Evolutionary conservation across 2,113 vertebrate species (phyloP), one percentile per base, ranked within the genome.

Genomic region (Oryzias melastigma): DNA sequence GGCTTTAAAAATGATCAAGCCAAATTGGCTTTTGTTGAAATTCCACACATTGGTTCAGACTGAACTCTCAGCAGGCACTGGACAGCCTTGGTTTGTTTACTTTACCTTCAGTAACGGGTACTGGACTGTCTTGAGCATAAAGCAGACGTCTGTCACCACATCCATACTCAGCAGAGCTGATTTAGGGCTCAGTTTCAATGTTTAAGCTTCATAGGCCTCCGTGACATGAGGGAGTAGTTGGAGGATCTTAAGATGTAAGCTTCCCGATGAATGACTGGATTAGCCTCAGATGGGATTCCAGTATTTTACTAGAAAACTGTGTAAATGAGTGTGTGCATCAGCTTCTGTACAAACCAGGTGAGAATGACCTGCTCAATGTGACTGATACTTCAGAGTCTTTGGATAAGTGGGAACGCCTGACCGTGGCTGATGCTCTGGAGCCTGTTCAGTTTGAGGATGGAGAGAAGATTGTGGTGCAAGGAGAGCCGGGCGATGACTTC

Each of bases 331-430:
- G 40, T 53, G 16, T 45, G 8, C 14, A 25, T 54, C 22, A 56
- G 0, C 58, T 53, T 7, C 24, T 58, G 20, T 15, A 42, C 29
- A 55, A 27, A 22, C 50, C 54, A 20, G 7, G 14, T 52, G n/a
- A 47, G 51, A 71, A 54, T 45, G 25, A 35, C 14, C 15, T 47
- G 16, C n/a, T 58, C 14, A 63, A 27, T 48, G 24, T 60, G 14
- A 55, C 27, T 3, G 14, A 5, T 50, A 15, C 74, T 49, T 52
- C 74, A 98, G 97, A 96, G 86, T 98, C 96, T 41, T 83, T 99
- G 90, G 97, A 99, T 80, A 99, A 98, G 87, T 99, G 97, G 97
- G 97, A 99, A 68, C 89, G 96, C 29, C 87, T 99, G 90, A 98
- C 96, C 0, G 96, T 98, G 77, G 97, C 96, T 0, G 96, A 99